A percentile compares a stretch with the other conserved stretches of the same genome.
Evolutionary conservation across 2,888 invertebrate genomes (phyloP).

Genomic region (Neoaliturus tenellus): DNA sequence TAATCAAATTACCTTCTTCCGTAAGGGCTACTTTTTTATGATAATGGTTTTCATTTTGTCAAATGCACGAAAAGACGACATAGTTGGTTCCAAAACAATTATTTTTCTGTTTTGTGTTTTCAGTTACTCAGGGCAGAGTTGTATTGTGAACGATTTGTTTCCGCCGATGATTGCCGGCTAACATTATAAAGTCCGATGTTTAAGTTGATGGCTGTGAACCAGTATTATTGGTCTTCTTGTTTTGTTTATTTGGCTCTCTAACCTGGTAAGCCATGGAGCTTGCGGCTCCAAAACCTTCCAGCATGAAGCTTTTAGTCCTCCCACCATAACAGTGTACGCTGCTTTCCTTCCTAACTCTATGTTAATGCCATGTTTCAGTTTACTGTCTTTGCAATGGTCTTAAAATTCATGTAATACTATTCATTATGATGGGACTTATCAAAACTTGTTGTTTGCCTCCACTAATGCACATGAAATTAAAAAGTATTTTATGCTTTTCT

Average conservation of each 20-base stretch:
- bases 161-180: conserved; percentile 75
- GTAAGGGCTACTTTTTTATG: too few species aligned
- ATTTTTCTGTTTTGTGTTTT: conserved; percentile 78
- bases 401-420: too few species aligned
- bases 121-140: conserved; percentile 95
- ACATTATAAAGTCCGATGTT: conserved; percentile 52
- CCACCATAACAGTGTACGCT: conserved; percentile 37
- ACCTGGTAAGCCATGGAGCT: conserved; percentile 40
- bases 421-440: too few species aligned
- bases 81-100: conserved; percentile 26
- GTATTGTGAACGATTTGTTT: conserved; percentile 95
- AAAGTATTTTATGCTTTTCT: too few species aligned
- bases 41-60: too few species aligned
- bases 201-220: conserved; percentile 57
- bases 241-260: conserved; percentile 45
- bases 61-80: too few species aligned
- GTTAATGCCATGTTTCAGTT: background rate
- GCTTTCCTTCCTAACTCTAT: conserved; percentile 23
- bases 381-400: too few species aligned
- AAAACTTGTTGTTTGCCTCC: too few species aligned
- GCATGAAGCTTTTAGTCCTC: conserved; percentile 46
- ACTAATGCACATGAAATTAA: too few species aligned
- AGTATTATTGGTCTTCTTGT: conserved; percentile 52
- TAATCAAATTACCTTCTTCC: too few species aligned
- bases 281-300: conserved; percentile 16